Base-by-base conservation (phyloP, 2,797 vertebrate species). In the Chiroxiphia lanceolata region DNA sequence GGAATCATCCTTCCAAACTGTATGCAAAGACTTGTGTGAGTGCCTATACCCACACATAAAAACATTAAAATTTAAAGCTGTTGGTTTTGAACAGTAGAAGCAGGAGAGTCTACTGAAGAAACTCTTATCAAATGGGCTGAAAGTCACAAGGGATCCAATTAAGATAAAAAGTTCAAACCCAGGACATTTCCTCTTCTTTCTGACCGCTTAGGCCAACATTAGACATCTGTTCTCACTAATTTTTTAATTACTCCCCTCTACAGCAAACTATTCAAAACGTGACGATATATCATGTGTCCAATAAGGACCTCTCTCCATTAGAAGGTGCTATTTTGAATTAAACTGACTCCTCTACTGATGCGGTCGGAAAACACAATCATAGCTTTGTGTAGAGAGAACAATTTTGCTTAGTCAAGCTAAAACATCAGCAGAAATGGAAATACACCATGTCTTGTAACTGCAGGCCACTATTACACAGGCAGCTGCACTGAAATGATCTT, bases 101-200 rank as follows among this genome's bases (percentile, higher is more conserved):
- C 40, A 89, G 54, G 25, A 85, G 29, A 76, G 23, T 29, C 75
- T 65, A 26, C 50, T 23, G 22, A 87, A 91, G 54, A 71, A 85
- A 77, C 22, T 19, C 76, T 36, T 93, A 78, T 51, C 85, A 81
- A 94, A 75, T 27, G 70, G 61, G 29, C 59, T 83, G 54, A 69
- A 92, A 93, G 69, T 91, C 79, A 93, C 77, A 90, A 88, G 69
- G 76, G 79, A 93, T 77, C 57, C 78, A 91, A 83, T 94, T 95
- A 91, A 95, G 89, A 93, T 68, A 75, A 92, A 53, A 94, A 88
- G 84, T 81, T 95, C 83, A 95, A 94, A 88, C 45, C 44, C 82
- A 82, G 87, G 74, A 91, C 81, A 71, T 53, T 78, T 70, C 69
- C 75, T 63, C 79, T 48, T 77, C 88, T 74, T 76, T 82, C 45